These are phyloP conservation scores for Gallirallus australis DNA, from an alignment of 2,797 vertebrate genomes.

Conservation along the genomic window DNA sequence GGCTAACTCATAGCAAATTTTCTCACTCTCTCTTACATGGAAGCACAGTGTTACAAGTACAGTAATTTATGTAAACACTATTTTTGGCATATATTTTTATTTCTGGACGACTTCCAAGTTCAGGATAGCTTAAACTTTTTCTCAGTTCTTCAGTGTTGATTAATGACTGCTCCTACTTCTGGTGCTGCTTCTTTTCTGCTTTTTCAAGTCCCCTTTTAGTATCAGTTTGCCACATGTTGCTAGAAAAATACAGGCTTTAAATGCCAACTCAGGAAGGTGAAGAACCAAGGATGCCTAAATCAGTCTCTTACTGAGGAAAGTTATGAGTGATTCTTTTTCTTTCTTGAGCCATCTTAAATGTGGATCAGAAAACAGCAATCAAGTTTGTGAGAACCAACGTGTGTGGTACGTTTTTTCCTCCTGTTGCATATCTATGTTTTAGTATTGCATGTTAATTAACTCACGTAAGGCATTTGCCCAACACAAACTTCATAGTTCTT, in stretches of 20 bases:
- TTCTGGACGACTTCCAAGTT: conserved; percentile 5
- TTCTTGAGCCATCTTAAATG: not conserved
- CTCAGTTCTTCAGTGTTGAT: not conserved
- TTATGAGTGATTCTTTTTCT: not conserved
- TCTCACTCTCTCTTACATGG: not conserved
- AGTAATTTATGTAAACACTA: not conserved
- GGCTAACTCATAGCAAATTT: not conserved
- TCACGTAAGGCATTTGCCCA: conserved; percentile 49
- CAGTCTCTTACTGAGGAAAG: not conserved
- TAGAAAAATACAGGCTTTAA: not conserved
- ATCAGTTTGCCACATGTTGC: fast-evolving
- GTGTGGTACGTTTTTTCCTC: conserved; percentile 43
- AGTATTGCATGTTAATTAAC: conserved; percentile 54
- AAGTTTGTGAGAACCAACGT: conserved; percentile 48
- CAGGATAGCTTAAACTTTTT: conserved; percentile 5
- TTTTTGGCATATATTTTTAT: not conserved
- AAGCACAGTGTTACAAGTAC: not conserved
- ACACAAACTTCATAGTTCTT: conserved; percentile 51
- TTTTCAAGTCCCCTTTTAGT: not conserved
- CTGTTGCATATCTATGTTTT: not conserved
- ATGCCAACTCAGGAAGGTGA: not conserved
- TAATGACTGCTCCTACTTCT: not conserved
- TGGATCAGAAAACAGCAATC: not conserved
- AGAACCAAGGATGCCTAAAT: not conserved
- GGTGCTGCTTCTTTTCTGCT: not conserved